These are phyloP conservation scores for Parus major DNA, from an alignment of 2,113 vertebrate genomes.

Conservation along the genomic window DNA sequence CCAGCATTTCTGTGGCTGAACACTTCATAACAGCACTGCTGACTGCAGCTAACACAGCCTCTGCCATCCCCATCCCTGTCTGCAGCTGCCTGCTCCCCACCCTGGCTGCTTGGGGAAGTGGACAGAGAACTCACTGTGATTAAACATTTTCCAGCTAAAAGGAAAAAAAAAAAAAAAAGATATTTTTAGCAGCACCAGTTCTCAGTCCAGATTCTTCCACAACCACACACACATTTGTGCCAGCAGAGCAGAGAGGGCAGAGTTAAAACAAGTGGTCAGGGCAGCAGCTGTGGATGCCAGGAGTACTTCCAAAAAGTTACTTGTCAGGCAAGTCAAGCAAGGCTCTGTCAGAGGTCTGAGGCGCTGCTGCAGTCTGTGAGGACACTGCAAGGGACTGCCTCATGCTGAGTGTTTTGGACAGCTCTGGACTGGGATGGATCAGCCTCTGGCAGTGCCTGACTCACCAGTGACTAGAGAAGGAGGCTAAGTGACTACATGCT, in stretches of 20 bases:
- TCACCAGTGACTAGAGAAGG: not conserved
- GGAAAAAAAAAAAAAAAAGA: not conserved
- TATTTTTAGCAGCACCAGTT: constrained; percentile 10
- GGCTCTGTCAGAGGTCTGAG: not conserved
- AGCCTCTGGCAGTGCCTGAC: not conserved
- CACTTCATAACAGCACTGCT: not conserved
- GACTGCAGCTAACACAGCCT: not conserved
- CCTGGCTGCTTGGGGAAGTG: not conserved
- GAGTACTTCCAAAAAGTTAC: not conserved
- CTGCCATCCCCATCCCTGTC: not conserved
- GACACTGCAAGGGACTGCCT: not conserved
- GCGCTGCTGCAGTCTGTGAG: not conserved
- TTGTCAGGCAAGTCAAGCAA: not conserved
- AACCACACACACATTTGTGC: not conserved
- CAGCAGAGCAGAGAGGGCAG: not conserved
- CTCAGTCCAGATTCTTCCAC: not conserved
- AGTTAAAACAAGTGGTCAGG: not conserved
- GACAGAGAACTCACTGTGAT: not conserved
- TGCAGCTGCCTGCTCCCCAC: not conserved
- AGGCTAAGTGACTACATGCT: not conserved
- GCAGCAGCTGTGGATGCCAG: not conserved
- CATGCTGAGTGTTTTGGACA: not conserved
- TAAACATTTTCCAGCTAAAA: constrained; percentile 11
- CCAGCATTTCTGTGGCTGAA: not conserved
- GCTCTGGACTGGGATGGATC: not conserved